phyloP scores from a whole-genome alignment of 1,140 invertebrate species.

The Eurosta solidaginis region DNA sequence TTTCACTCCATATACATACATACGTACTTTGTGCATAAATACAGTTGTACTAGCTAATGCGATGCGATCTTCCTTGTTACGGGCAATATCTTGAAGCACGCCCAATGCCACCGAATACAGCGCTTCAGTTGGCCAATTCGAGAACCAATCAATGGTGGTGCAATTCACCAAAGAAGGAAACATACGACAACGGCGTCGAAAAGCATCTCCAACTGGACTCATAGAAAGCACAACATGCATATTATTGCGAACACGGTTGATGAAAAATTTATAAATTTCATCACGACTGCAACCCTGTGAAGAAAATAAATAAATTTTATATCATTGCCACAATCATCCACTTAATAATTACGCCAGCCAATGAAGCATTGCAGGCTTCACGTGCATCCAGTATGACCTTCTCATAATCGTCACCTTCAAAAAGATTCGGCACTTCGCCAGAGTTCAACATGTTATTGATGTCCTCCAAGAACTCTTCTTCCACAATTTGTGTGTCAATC shows the following conservation, averaged over 20 bases:
- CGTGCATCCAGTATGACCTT: constrained; percentile 75
- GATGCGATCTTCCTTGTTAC: constrained; percentile 59
- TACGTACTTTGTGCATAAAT: constrained; percentile 68
- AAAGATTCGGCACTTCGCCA: constrained; percentile 84
- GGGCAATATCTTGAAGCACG: constrained; percentile 63
- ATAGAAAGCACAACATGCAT: constrained; percentile 86
- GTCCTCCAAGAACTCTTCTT: constrained; percentile 91
- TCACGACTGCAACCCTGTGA: constrained; percentile 69
- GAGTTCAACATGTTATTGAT: constrained; percentile 90
- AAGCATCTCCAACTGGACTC: constrained; percentile 86
- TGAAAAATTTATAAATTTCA: constrained; percentile 81
- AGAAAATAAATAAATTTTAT: background rate
- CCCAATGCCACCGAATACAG: constrained; percentile 77
- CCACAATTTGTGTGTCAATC: constrained; percentile 87
- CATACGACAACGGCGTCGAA: constrained; percentile 77
- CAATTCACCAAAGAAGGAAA: constrained; percentile 93
- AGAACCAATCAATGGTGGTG: constrained; percentile 93
- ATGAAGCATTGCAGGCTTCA: constrained; percentile 71
- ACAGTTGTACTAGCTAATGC: constrained; percentile 73
- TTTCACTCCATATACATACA: background rate
- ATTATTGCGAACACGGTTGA: constrained; percentile 77
- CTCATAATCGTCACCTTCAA: constrained; percentile 83
- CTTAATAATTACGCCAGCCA: constrained; percentile 55
- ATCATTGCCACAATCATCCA: background rate
- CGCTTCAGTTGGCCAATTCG: constrained; percentile 87